These are phyloP conservation scores for Drosophila eohydei DNA, from an alignment of 2,888 invertebrate species.

Conservation along the genomic window DNA sequence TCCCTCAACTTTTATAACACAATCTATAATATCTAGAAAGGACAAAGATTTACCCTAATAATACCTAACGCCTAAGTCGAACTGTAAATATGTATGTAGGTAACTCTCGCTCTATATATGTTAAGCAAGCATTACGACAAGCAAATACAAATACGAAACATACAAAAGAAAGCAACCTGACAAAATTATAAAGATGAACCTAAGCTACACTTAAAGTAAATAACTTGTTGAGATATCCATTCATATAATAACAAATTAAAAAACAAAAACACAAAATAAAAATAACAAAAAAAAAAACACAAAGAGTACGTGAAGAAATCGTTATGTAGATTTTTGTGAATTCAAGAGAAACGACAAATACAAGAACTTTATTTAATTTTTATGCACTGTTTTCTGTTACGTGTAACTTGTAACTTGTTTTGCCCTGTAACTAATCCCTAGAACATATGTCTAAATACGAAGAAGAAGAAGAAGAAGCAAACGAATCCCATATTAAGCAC, in stretches of 20 bases:
- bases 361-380: conserved; percentile 71
- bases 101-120: conserved; percentile 42
- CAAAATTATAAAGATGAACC: conserved; percentile 65
- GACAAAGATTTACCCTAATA: conserved; percentile 3
- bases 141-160: conserved; percentile 59
- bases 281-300: conserved; percentile 21
- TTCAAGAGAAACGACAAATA: conserved; percentile 29
- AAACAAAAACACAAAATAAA: conserved; percentile 16
- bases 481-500: conserved; percentile 33
- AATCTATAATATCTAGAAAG: conserved; percentile 10
- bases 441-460: conserved; percentile 27
- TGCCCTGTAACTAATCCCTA: conserved; percentile 55
- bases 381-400: conserved; percentile 78
- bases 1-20: conserved; percentile 40
- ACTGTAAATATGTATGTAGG: conserved; percentile 57
- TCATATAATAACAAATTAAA: conserved; percentile 49
- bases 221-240: conserved; percentile 71
- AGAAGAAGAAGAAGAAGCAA: not conserved
- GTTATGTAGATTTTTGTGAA: conserved; percentile 74
- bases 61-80: conserved; percentile 39
- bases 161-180: conserved; percentile 71
- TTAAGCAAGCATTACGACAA: conserved; percentile 42
- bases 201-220: conserved; percentile 62
- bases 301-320: conserved; percentile 41
- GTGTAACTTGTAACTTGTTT: conserved; percentile 75